Percentiles rank a stretch among this genome's conserved stretches.
phyloP scores from a whole-genome alignment of 2,797 vertebrate genomes.

The Karalla daura region DNA sequence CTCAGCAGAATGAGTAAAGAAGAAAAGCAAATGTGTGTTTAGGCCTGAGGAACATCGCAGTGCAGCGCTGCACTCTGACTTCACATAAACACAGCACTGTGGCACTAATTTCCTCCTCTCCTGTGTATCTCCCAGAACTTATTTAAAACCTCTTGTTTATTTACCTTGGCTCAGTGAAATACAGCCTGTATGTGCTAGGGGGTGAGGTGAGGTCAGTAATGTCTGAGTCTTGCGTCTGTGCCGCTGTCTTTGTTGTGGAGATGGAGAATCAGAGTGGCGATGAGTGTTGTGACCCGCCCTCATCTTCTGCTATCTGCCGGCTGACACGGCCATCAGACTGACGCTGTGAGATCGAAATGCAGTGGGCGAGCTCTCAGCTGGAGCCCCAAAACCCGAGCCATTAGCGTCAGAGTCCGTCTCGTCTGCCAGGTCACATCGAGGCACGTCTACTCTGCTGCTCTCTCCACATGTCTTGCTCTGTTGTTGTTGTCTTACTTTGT shows the following conservation, averaged over 20 bases:
- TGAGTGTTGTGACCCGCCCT: conserved; percentile 49
- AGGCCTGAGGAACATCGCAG: conserved; percentile 26
- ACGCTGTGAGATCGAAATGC: conserved; percentile 69
- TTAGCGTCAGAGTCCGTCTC: conserved; percentile 31
- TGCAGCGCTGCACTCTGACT: conserved; percentile 7
- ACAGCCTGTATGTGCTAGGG: conserved; percentile 4
- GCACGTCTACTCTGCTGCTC: conserved; percentile 6
- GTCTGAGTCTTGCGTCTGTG: conserved; percentile 5
- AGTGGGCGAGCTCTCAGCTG: conserved; percentile 53
- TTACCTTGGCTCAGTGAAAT: conserved; percentile 22
- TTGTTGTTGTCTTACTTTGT: conserved; percentile 14
- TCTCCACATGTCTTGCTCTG: neutral
- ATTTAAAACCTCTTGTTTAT: conserved; percentile 33
- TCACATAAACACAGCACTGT: conserved; percentile 25
- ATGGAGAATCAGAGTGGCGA: conserved; percentile 17
- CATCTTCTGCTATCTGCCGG: conserved; percentile 39
- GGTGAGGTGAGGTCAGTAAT: conserved; percentile 44
- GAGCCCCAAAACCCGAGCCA: conserved; percentile 52
- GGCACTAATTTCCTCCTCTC: conserved; percentile 19
- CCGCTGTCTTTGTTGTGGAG: conserved; percentile 29
- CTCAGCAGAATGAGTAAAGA: conserved; percentile 31
- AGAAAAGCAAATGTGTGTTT: conserved; percentile 8
- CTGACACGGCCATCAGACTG: conserved; percentile 52
- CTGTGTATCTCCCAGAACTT: conserved; percentile 14
- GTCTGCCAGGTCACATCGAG: neutral